Evolutionary conservation across 1,140 invertebrate genomes (phyloP).

Genomic region (Hyles euphorbiae): DNA sequence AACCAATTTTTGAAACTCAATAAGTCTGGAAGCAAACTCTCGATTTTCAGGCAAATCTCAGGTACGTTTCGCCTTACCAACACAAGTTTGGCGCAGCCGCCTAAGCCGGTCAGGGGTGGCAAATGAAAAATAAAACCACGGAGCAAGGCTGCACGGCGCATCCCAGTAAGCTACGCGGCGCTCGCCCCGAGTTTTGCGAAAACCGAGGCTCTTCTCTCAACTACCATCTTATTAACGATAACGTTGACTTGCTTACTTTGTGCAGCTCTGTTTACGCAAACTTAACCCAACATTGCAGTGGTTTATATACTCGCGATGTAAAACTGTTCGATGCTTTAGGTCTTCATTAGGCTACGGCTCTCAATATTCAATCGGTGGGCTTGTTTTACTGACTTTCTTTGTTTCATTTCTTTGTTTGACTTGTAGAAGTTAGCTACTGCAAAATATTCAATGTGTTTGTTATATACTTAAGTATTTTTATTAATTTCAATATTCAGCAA

Average conservation of each 20-base stretch:
- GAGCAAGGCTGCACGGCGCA: conserved; percentile 28
- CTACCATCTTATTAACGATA: conserved; percentile 36
- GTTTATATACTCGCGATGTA: conserved; percentile 18
- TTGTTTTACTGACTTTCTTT: neutral
- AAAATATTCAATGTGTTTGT: too few species aligned
- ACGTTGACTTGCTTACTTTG: conserved; percentile 27
- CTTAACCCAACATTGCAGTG: conserved; percentile 17
- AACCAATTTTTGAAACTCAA: neutral
- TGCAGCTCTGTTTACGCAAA: conserved; percentile 20
- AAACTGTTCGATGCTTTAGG: conserved; percentile 13
- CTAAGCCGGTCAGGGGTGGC: conserved; percentile 39
- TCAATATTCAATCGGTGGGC: neutral
- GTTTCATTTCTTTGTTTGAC: too few species aligned
- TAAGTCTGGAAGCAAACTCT: neutral
- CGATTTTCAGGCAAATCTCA: conserved; percentile 14
- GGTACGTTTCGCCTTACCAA: conserved; percentile 41
- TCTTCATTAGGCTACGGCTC: conserved; percentile 10
- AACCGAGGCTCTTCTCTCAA: conserved; percentile 23
- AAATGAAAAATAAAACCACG: conserved; percentile 58
- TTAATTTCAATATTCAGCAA: too few species aligned
- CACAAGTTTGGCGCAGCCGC: conserved; percentile 30
- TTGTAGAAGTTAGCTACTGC: too few species aligned
- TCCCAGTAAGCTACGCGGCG: conserved; percentile 24
- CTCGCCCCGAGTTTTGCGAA: conserved; percentile 7
- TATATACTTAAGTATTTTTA: too few species aligned